Base-by-base conservation (phyloP, 2,888 invertebrate genomes). In the Calameuta pallipes region DNA sequence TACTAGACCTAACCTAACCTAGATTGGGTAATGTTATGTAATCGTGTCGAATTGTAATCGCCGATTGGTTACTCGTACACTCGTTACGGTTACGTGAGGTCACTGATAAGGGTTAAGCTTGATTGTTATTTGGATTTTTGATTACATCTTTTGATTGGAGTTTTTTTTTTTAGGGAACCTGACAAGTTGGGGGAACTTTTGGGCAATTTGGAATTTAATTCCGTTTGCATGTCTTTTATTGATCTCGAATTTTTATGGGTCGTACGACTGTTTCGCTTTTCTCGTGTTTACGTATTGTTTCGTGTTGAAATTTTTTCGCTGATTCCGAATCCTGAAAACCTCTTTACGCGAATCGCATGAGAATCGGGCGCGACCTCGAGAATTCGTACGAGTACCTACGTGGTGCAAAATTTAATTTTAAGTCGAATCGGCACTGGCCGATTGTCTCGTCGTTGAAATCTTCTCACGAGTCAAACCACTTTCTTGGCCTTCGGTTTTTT, bases 11-110 rank as follows among this genome's bases (percentile, higher is more conserved):
- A 56, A 56, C 23, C 56, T 35, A 74, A 85, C 86, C 88, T 80
- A 86, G 78, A 85, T 86, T 81, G 81, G 82, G 82, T 86, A 86
- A 87, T 86, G 83, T 88, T 87, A 88, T 88, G 88, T 85, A 88
- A 87, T 82, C 81, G 86, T 87, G 87, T 82, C 86, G 81, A 85
- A 83, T 81, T 23, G 31, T 31, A 71, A 6, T 15, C 12, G 35
- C 74, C 9, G 36, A 74, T 74, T 35, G 74, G 70, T 15, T 31
- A 13, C 23, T 36, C 36, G 23, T 11, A 23, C 74, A 34, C 4
- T 34, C 74, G 74, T n/a, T 30, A 74, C 23, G 56, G 56, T 9
- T 74, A 74, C 36, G 74, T 36, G 74, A 74, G 31, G 30, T 15
- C 23, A 74, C 74, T 74, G 74, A 23, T 12, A 31, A 71, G 31